A percentile compares a stretch with the other conserved stretches of the same genome.
Evolutionary conservation across 2,113 vertebrate genomes (phyloP).

Genomic region (Struthidea cinerea): DNA sequence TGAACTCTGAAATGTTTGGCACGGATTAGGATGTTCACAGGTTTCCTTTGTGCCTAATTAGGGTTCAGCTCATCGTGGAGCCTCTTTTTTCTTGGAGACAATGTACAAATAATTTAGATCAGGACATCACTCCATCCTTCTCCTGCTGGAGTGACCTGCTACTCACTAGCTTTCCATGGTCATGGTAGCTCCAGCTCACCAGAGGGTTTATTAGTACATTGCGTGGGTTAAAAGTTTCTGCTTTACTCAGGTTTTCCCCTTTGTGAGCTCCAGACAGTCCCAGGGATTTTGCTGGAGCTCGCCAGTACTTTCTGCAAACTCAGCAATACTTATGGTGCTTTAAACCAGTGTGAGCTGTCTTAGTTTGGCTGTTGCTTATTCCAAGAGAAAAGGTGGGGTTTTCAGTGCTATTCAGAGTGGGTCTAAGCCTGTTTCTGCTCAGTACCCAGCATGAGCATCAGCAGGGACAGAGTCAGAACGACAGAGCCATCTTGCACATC

Average conservation of each 20-base stretch:
- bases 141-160: not conserved
- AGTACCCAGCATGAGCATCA: not conserved
- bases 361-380: not conserved
- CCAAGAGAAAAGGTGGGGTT: not conserved
- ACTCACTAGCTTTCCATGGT: not conserved
- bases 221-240: not conserved
- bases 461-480: not conserved
- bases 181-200: not conserved
- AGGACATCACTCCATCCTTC: not conserved
- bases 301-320: not conserved
- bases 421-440: not conserved
- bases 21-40: not conserved
- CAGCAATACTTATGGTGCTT: not conserved
- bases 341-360: not conserved
- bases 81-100: not conserved
- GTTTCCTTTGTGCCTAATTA: not conserved
- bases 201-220: not conserved
- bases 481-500: not conserved
- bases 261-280: not conserved
- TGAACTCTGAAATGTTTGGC: not conserved
- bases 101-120: not conserved
- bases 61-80: not conserved
- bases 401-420: not conserved
- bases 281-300: not conserved
- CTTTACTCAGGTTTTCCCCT: not conserved